phyloP scores from a whole-genome alignment of 2,888 invertebrate species.

The Hypena proboscidalis region DNA sequence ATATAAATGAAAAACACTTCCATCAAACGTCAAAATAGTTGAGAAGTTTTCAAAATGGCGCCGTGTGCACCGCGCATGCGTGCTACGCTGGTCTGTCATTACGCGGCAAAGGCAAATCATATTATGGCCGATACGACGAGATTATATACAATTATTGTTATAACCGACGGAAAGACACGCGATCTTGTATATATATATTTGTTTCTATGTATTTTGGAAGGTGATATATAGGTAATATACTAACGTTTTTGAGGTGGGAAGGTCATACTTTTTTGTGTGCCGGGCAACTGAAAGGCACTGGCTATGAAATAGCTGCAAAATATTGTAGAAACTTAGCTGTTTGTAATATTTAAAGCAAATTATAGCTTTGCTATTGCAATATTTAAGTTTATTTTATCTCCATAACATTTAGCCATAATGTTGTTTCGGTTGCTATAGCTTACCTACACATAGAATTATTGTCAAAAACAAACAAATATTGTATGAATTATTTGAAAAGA shows the following conservation, averaged over 20 bases:
- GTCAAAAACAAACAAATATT: too few relatives aligned
- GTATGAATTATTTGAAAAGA: too few relatives aligned
- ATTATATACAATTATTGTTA: constrained; percentile 79
- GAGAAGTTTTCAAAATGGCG: constrained; percentile 32
- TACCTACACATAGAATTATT: too few relatives aligned
- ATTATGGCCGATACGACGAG: constrained; percentile 72
- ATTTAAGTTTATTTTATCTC: too few relatives aligned
- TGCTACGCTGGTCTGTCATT: constrained; percentile 79
- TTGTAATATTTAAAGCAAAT: too few relatives aligned
- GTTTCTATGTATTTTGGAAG: constrained; percentile 6
- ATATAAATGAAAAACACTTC: background rate
- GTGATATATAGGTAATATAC: background rate
- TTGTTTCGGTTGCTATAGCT: too few relatives aligned
- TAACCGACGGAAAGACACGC: constrained; percentile 67
- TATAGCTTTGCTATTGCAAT: too few relatives aligned
- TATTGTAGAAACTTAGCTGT: too few relatives aligned
- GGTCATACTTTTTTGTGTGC: too few relatives aligned
- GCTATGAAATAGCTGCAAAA: too few relatives aligned
- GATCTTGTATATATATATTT: constrained; percentile 43
- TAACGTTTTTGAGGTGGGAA: constrained; percentile 2
- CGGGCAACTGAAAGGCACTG: too few relatives aligned
- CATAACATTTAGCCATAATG: too few relatives aligned
- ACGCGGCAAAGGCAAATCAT: constrained; percentile 76
- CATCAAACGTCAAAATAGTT: constrained; percentile 5
- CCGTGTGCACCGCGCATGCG: constrained; percentile 65